Percentiles rank a stretch among this genome's conserved stretches.
These are phyloP conservation scores for Anorthoa munda DNA, from an alignment of 2,888 invertebrate species.

Conservation along the genomic window DNA sequence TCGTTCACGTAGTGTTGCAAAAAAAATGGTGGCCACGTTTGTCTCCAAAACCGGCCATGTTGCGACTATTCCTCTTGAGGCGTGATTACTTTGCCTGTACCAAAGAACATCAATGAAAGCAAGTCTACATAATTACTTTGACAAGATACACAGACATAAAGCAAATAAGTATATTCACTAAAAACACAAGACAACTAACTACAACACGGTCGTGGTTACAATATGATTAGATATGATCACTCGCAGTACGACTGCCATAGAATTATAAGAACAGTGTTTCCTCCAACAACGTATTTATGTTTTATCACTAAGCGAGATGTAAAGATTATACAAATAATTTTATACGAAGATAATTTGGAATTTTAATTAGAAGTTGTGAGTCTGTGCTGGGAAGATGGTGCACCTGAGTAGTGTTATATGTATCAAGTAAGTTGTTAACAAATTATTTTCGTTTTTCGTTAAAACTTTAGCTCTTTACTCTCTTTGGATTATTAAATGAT, in stretches of 20 bases:
- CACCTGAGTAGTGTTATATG: constrained; percentile 55
- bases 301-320: constrained; percentile 53
- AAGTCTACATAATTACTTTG: background rate
- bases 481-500: background rate
- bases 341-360: constrained; percentile 47
- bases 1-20: no score
- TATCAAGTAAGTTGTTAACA: constrained; percentile 57
- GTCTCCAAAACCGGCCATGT: no score
- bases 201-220: constrained; percentile 66
- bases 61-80: no score
- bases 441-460: background rate
- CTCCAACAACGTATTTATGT: constrained; percentile 48
- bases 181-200: constrained; percentile 26
- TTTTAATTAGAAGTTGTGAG: constrained; percentile 34
- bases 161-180: constrained; percentile 38
- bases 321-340: constrained; percentile 36
- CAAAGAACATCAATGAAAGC: background rate
- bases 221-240: constrained; percentile 75
- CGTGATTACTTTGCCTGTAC: no score
- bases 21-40: no score
- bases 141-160: constrained; percentile 10
- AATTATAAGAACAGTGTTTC: constrained; percentile 59
- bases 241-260: constrained; percentile 46
- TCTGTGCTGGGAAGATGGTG: constrained; percentile 52
- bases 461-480: background rate